Evolutionary conservation across 1,140 invertebrate genomes (phyloP), one percentile per base, ranked within the genome.

Genomic region (Anadara kagoshimensis): DNA sequence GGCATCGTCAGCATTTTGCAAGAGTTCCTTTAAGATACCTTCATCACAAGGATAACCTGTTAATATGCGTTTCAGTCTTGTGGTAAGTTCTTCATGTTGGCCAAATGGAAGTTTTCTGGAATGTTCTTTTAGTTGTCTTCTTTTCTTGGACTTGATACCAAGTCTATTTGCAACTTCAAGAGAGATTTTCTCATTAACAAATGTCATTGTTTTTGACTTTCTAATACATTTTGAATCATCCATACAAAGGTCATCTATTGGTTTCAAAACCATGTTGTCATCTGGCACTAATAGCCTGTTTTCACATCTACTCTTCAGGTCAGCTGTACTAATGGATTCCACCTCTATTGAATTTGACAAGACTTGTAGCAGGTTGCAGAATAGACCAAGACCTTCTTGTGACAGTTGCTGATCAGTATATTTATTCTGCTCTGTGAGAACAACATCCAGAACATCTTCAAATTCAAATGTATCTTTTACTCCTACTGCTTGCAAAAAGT

Each of bases 1-100:
- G 45, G 85, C 85, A 78, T 88, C 87, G 73, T 88, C 87, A 44
- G 87, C 85, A 82, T 96, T 87, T 68, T 87, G 86, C 0, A 87
- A 45, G 18, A 87, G 67, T 71, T 87, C 86, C 67, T 87, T 85
- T 14, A 84, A 59, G 12, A 86, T 53, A 14, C 77, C 80, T 14
- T 65, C 56, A 56, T 84, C 85, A 56, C 78, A 82, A 0, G 86
- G 84, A 68, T 88, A 87, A 20, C 79, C 79, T 11, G 73, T 47
- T 47, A 88, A 63, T 41, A 88, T 83, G 11, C 80, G 51, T 53
- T 80, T 81, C 8, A 88, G 74, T 16, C 85, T 65, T 43, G 71
- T 82, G 7, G 84, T 78, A 5, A 88, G 64, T 41, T 73, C 75
- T 70, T 88, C 86, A 44, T 80, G 75, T 65, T 85, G 85, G 4